Evolutionary conservation across 2,888 invertebrate genomes (phyloP), one percentile per base, ranked within the genome.

Genomic region (Acanthosepion pharaonis): DNA sequence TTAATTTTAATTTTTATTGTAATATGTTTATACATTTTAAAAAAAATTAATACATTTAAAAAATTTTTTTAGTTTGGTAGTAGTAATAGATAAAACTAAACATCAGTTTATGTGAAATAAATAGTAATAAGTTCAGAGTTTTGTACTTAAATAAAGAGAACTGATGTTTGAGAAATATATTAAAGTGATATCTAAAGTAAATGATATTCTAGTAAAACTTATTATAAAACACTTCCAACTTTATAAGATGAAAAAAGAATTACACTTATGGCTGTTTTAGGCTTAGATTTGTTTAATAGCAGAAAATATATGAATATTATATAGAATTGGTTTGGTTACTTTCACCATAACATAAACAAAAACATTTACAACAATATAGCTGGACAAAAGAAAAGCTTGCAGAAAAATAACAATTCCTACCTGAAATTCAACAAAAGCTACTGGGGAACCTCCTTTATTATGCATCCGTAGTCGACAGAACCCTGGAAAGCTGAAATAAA

Each of bases 361-460:
- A 33, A 78, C 78, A 78, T n/a, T n/a, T 78, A 78, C 78, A 78
- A 78, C 78, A 78, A 78, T 78, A 78, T 78, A 78, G 78, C 78
- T 33, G n/a, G n/a, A 78, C 78, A 78, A 78, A 59, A 78, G 78
- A 78, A 78, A 78, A 78, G 78, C 78, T 78, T 78, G 78, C 78
- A 78, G n/a, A 78, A 78, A 78, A 78, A 15, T 78, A 78, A 78
- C 78, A 93, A 51, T 49, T 93, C 96, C 95, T 96, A 97, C 97
- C 97, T 98, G 98, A 98, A 99, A 99, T 98, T 99, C 99, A 98
- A 99, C 99, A 98, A 99, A 99, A 97, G 99, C 99, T 98, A 99
- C 99, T 97, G 99, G 99, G 97, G 98, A 98, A 97, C 98, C 98
- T 97, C 98, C 98, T 96, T 98, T 98, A 96, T 98, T 98, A 97